Conservation (phyloP, 2,888 invertebrate species). For the Augiades crinisus region DNA sequence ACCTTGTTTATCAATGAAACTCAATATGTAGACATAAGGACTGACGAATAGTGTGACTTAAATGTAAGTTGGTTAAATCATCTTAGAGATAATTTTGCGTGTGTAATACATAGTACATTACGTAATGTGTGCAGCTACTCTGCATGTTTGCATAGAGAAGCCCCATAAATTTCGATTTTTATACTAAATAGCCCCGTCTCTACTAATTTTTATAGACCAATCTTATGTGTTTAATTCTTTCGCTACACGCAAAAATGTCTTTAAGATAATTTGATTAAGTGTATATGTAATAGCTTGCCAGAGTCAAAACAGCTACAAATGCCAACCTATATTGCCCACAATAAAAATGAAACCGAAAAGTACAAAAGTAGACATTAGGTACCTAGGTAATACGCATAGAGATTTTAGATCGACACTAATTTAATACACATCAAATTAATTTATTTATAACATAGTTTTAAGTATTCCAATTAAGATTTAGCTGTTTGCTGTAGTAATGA, state of each 20-base stretch:
- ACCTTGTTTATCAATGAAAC: slow-evolving; percentile 61
- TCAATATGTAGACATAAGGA: slow-evolving; percentile 41
- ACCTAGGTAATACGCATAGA: slow-evolving; percentile 15
- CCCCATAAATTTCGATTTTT: too few relatives aligned
- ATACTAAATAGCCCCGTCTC: too few relatives aligned
- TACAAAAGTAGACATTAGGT: slow-evolving; percentile 54
- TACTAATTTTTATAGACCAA: too few relatives aligned
- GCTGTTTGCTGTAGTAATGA: slow-evolving; percentile 32
- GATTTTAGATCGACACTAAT: slow-evolving; percentile 24
- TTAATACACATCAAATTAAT: slow-evolving; percentile 5
- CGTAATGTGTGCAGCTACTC: too few relatives aligned
- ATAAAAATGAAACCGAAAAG: slow-evolving; percentile 47
- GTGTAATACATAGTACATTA: too few relatives aligned
- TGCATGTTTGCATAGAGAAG: too few relatives aligned
- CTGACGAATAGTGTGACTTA: slow-evolving; percentile 30
- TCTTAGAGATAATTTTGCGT: too few relatives aligned
- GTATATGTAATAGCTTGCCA: slow-evolving; percentile 35
- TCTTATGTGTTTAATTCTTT: too few relatives aligned
- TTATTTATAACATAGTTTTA: slow-evolving; percentile 14
- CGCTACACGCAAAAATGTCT: too few relatives aligned
- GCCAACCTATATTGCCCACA: slow-evolving; percentile 23
- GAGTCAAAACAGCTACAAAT: slow-evolving; percentile 21
- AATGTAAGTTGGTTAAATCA: too few relatives aligned
- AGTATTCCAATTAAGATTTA: neutral
- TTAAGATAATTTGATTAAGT: too few relatives aligned